Evolutionary conservation across 1,140 invertebrate genomes (phyloP).

Genomic region (Drosophila equinoxialis): DNA sequence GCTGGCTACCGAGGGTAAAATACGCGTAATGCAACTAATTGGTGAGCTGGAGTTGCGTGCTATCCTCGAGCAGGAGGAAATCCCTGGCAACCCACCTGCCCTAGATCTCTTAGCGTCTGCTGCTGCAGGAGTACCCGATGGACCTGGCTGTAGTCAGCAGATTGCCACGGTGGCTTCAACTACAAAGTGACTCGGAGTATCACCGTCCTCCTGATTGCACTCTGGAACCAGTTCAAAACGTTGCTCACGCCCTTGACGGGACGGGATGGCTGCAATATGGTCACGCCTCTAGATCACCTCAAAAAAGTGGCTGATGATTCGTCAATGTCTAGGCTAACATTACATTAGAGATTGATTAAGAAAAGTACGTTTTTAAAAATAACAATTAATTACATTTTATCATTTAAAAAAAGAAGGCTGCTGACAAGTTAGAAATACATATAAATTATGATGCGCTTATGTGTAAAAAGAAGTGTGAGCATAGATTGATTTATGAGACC

Average conservation of each 20-base stretch:
- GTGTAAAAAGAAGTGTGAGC: constrained; percentile 17
- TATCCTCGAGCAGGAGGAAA: constrained; percentile 59
- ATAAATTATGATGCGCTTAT: constrained; percentile 62
- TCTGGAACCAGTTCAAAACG: constrained; percentile 34
- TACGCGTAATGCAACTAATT: constrained; percentile 72
- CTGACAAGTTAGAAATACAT: constrained; percentile 39
- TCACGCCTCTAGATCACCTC: neutral
- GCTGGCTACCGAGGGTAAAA: constrained; percentile 73
- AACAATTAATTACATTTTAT: constrained; percentile 48
- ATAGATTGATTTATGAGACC: constrained; percentile 1
- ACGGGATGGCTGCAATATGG: neutral
- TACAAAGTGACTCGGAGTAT: constrained; percentile 47
- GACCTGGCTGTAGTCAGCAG: constrained; percentile 57
- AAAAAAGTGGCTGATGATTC: neutral
- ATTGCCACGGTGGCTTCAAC: constrained; percentile 70
- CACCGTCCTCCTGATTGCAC: neutral
- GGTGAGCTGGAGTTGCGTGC: constrained; percentile 73
- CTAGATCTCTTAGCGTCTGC: constrained; percentile 26
- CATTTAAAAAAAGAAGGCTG: constrained; percentile 33
- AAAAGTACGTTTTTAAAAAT: constrained; percentile 10
- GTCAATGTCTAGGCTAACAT: neutral
- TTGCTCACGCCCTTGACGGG: constrained; percentile 22
- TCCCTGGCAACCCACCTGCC: constrained; percentile 6
- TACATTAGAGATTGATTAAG: constrained; percentile 23
- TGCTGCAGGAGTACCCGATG: constrained; percentile 24